phyloP scores from a whole-genome alignment of 2,797 vertebrate genomes.

The Perdix hodgsoniae region DNA sequence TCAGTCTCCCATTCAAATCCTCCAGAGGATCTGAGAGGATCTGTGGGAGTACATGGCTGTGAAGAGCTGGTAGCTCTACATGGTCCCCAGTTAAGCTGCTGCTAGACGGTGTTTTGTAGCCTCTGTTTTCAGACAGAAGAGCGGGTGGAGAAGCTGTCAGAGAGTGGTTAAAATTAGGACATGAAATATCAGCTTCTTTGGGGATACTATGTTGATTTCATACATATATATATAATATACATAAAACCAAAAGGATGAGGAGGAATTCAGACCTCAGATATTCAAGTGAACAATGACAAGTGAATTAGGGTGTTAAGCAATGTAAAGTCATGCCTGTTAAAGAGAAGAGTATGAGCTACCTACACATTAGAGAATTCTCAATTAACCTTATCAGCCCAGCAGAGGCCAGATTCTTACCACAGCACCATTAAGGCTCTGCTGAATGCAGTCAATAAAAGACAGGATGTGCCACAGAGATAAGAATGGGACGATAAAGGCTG shows the following conservation, averaged over 20 bases:
- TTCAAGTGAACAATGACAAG: neutral
- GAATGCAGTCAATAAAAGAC: constrained; percentile 39
- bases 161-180: constrained; percentile 29
- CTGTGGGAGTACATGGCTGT: neutral
- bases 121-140: neutral
- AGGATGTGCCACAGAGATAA: constrained; percentile 33
- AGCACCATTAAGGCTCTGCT: neutral
- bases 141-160: neutral
- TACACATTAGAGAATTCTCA: constrained; percentile 30
- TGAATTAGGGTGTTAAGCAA: constrained; percentile 9
- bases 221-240: no score
- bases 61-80: neutral
- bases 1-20: neutral
- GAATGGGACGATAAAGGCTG: constrained; percentile 6
- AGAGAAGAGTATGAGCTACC: constrained; percentile 16
- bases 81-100: neutral
- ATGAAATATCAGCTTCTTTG: constrained; percentile 23
- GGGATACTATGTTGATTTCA: neutral
- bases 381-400: constrained; percentile 48
- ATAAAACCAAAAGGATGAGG: neutral
- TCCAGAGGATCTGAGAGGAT: neutral
- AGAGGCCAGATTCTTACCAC: neutral
- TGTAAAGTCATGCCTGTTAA: neutral
- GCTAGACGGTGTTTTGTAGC: neutral
- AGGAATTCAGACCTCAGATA: neutral